A percentile compares a stretch with the other conserved stretches of the same genome.
These are phyloP conservation scores for Delphinapterus leucas DNA, from an alignment of 2,113 vertebrate species.

Conservation along the genomic window DNA sequence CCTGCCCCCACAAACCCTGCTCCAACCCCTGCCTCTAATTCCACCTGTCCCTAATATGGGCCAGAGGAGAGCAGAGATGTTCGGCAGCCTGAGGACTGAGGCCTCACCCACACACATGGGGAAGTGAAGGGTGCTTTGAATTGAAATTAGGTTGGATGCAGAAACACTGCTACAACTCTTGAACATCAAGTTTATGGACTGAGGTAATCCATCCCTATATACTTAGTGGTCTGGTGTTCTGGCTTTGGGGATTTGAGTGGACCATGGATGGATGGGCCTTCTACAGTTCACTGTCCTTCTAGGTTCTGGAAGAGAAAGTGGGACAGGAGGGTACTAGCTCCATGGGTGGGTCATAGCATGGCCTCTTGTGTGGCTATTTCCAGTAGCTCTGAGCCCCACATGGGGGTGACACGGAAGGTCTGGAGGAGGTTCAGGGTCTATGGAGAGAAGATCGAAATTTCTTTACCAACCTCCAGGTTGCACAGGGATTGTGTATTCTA, in stretches of 20 bases:
- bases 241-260: neutral
- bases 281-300: neutral
- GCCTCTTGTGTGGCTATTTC: neutral
- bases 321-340: neutral
- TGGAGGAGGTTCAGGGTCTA: neutral
- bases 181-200: too few species aligned
- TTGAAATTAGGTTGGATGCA: neutral
- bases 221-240: neutral
- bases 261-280: neutral
- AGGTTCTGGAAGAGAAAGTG: neutral
- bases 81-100: neutral
- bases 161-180: neutral
- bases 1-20: neutral
- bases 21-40: neutral
- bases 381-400: neutral
- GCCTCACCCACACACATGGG: neutral
- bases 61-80: neutral
- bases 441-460: neutral
- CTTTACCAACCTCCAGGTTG: neutral
- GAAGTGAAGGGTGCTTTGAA: neutral
- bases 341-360: rapidly evolving
- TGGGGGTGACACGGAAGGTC: neutral
- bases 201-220: neutral
- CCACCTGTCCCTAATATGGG: neutral
- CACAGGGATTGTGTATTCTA: neutral